These are phyloP conservation scores for Acanthochromis polyacanthus DNA, from an alignment of 2,113 vertebrate genomes.

Conservation along the genomic window DNA sequence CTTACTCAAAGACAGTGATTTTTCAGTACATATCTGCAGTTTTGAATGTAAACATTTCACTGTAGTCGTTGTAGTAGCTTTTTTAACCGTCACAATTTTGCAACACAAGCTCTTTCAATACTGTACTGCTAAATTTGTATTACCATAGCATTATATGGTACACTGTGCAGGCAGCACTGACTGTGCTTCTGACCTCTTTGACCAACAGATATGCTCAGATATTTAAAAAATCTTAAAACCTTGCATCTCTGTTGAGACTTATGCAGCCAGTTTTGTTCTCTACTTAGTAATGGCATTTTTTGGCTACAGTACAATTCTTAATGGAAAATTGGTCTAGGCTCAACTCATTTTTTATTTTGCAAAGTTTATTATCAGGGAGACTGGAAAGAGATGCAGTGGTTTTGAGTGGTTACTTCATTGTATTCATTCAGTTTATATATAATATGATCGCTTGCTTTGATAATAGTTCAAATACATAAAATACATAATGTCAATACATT, in stretches of 20 bases:
- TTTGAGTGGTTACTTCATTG: background rate
- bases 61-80: background rate
- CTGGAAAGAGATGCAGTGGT: background rate
- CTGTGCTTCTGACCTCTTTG: background rate
- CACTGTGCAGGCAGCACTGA: no score
- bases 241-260: no score
- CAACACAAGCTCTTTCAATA: background rate
- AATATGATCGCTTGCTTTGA: background rate
- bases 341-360: no score
- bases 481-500: no score
- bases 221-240: no score
- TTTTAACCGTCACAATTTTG: background rate
- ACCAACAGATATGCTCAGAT: background rate
- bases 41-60: background rate
- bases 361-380: no score
- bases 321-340: no score
- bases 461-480: background rate
- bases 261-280: no score
- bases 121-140: background rate
- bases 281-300: no score
- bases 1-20: conserved; percentile 21
- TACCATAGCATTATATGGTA: background rate
- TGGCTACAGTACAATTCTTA: no score
- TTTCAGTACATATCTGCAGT: background rate
- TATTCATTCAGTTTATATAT: conserved; percentile 2